A percentile compares a stretch with the other conserved stretches of the same genome.
Evolutionary conservation across 2,888 invertebrate genomes (phyloP).

Genomic region (Aphodius sticticus): DNA sequence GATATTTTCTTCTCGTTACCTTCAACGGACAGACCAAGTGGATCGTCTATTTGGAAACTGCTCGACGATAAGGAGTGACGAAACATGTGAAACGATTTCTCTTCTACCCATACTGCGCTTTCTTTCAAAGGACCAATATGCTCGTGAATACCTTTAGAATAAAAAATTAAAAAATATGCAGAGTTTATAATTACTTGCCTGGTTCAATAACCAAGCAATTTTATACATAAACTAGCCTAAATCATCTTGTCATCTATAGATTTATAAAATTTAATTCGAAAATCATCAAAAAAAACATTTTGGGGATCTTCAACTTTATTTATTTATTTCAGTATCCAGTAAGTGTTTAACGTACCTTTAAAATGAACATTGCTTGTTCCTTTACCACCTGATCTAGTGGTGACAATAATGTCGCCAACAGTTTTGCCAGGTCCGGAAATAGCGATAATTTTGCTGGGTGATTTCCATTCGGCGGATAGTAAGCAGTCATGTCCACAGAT

Average conservation of each 20-base stretch:
- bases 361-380: conserved; percentile 92
- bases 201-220: too few relatives aligned
- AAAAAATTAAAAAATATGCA: conserved; percentile 49
- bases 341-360: conserved; percentile 64
- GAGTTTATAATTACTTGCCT: neutral
- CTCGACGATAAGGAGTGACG: conserved; percentile 86
- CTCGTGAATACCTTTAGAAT: conserved; percentile 74
- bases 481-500: conserved; percentile 97
- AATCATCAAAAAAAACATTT: too few relatives aligned
- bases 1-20: conserved; percentile 91
- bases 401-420: conserved; percentile 90
- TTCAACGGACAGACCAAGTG: conserved; percentile 91
- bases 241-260: too few relatives aligned
- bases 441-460: conserved; percentile 95
- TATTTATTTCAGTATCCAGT: neutral
- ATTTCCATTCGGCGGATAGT: conserved; percentile 97
- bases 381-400: conserved; percentile 84
- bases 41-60: conserved; percentile 89
- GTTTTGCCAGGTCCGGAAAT: conserved; percentile 93
- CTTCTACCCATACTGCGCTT: conserved; percentile 98
- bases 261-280: too few relatives aligned
- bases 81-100: conserved; percentile 87
- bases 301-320: too few relatives aligned
- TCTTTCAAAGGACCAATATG: conserved; percentile 95
- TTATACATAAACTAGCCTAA: too few relatives aligned